These are phyloP conservation scores for Bicyclus anynana DNA, from an alignment of 1,140 invertebrate species.

Conservation along the genomic window DNA sequence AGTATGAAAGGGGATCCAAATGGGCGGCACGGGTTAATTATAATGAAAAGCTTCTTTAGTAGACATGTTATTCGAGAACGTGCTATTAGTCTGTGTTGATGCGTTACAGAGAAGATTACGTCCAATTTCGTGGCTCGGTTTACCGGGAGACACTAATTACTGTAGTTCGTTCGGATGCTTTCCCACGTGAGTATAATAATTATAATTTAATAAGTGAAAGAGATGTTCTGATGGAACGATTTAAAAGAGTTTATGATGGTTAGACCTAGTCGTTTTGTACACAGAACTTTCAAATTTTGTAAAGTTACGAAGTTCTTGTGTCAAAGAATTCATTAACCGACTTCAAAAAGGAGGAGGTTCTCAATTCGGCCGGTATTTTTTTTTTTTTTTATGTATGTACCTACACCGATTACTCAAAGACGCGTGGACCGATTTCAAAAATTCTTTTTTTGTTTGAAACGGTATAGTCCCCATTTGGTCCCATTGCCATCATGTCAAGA, in stretches of 20 bases:
- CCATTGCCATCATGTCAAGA: too few species aligned
- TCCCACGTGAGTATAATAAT: neutral
- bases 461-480: too few species aligned
- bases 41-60: conserved; percentile 31
- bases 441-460: too few species aligned
- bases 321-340: too few species aligned
- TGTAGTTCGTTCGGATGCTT: neutral
- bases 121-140: neutral
- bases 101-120: neutral
- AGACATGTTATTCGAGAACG: conserved; percentile 17
- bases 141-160: conserved; percentile 3
- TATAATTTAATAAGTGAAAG: neutral
- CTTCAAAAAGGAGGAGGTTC: too few species aligned
- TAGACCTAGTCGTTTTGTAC: too few species aligned
- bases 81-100: conserved; percentile 25
- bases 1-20: neutral
- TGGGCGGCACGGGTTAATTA: conserved; percentile 5
- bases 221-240: neutral
- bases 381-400: too few species aligned
- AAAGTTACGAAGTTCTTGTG: too few species aligned
- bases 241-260: neutral
- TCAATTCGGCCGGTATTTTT: too few species aligned
- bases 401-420: too few species aligned
- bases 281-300: too few species aligned
- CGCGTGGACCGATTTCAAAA: too few species aligned